Base-by-base conservation (phyloP, 2,797 vertebrate genomes). In the Poecilia picta region DNA sequence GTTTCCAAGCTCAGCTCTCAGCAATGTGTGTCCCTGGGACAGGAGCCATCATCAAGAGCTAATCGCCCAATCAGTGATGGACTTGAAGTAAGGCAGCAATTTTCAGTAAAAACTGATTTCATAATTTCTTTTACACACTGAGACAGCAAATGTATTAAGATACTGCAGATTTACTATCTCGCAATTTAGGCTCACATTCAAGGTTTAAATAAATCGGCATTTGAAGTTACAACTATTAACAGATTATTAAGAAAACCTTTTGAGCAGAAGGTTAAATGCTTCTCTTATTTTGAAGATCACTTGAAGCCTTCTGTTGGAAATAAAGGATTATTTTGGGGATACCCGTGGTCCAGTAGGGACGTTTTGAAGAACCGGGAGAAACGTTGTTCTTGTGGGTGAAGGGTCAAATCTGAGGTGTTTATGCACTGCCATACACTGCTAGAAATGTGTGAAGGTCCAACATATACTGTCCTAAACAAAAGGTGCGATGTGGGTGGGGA, bases 381-480 rank as follows among this genome's bases (percentile, higher is more conserved):
- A 64, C 36, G 3, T 11, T 13, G 8, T 39, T 41, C 18, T 68
- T 68, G 33, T 39, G 20, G 62, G 7, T 66, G 59, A 66, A 12
- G 36, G 64, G 20, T 41, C 64, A 41, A 41, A 41, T 41, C 64
- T 12, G 64, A 68, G 64, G 20, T 41, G 10, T 23, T 25, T 36
- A 72, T 46, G 25, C 25, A 28, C 25, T 28, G 8, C 43, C 18
- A 53, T 57, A 85, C 36, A 31, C 43, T 87, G 25, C 89, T 70
- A 80, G 87, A 92, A 88, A 72, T 16, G 59, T 74, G 18, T 75
- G 47, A 83, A 73, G 0, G 5, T n/a, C 39, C 59, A 80, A 84
- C 77, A 74, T 74, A 73, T 23, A 49, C 73, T 75, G 84, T 83
- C 80, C 85, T 28, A 41, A 89, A 94, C 90, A 92, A 91, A 89